phyloP scores from a whole-genome alignment of 1,140 invertebrate genomes.

The Limonius californicus region DNA sequence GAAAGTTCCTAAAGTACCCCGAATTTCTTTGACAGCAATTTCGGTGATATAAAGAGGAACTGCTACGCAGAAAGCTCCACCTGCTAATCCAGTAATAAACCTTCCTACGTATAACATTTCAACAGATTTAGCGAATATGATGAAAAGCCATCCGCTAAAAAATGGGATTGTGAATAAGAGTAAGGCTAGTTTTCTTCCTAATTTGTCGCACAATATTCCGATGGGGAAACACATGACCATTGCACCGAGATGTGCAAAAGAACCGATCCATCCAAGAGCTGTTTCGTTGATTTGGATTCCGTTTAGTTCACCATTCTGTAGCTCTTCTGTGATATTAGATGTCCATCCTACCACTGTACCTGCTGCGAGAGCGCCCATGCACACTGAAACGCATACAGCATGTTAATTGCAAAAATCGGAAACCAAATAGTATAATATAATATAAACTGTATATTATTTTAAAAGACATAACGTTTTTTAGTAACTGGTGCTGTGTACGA shows the following conservation, averaged over 20 bases:
- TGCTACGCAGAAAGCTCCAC: slow-evolving; percentile 59
- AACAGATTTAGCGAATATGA: slow-evolving; percentile 58
- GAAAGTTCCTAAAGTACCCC: slow-evolving; percentile 66
- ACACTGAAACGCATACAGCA: too few relatives aligned
- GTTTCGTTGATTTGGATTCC: slow-evolving; percentile 42
- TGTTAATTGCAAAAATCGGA: too few relatives aligned
- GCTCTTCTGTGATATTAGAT: slow-evolving; percentile 49
- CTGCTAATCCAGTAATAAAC: slow-evolving; percentile 62
- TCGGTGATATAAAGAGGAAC: slow-evolving; percentile 72
- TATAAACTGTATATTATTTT: too few relatives aligned
- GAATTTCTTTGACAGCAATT: slow-evolving; percentile 61
- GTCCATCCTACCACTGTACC: slow-evolving; percentile 65
- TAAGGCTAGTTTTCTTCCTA: slow-evolving; percentile 68
- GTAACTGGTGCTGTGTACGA: too few relatives aligned
- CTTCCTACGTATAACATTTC: slow-evolving; percentile 62
- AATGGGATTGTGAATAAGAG: slow-evolving; percentile 62
- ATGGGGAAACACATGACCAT: slow-evolving; percentile 64
- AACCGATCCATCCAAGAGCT: too few relatives aligned
- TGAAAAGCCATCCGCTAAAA: slow-evolving; percentile 62
- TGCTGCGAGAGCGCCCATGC: too few relatives aligned
- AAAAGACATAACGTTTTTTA: too few relatives aligned
- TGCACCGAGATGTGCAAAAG: too few relatives aligned
- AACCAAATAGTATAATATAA: too few relatives aligned
- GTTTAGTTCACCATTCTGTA: slow-evolving; percentile 34
- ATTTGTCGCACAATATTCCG: slow-evolving; percentile 56